Base-by-base conservation (phyloP, 1,140 invertebrate species). In the Metaphire vulgaris region DNA sequence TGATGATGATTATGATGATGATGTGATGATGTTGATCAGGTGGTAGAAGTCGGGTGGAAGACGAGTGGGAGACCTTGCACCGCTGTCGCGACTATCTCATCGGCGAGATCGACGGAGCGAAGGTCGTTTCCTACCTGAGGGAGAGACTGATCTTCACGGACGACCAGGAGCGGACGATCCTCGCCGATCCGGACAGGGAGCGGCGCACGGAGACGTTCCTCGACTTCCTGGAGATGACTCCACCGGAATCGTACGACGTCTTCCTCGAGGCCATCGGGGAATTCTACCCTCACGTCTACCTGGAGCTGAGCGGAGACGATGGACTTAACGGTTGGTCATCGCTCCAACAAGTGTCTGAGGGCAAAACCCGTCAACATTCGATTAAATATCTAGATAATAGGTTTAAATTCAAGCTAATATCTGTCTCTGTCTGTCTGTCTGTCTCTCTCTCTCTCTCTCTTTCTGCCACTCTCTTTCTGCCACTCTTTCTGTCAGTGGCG, bases 181-280 rank as follows among this genome's bases (percentile, higher is more conserved):
- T 29, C 28, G 41, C 26, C 21, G 32, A 72, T 14, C 28, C 32
- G 1, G 70, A 26, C 26, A 72, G 32, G 70, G 32, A 72, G 1
- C 2, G 31, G 26, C 72, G 72, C 28, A 74, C 72, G 21, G 72
- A 74, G 56, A 30, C 34, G 2, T 64, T 74, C 0, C 31, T 74
- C 2, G 72, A 74, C 56, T n/a, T 74, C n/a, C 33, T 74, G 21
- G 72, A 74, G 31, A 74, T 74, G 72, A 74, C 33, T 33, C 72
- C 72, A 21, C 72, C 33, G 2, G 72, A 41, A 21, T 33, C 64
- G 34, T 64, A 74, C 56, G 72, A 34, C 34, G n/a, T 28, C 21
- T 64, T 74, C 31, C 33, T 74, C 1, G 72, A 74, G 12, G 72
- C 72, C 2, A 28, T 74, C 56, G 16, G 33, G 12, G 72, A 74